Percentiles rank a stretch among this genome's conserved stretches.
These are phyloP conservation scores for Noctua pronuba DNA, from an alignment of 2,888 invertebrate genomes.

Conservation along the genomic window DNA sequence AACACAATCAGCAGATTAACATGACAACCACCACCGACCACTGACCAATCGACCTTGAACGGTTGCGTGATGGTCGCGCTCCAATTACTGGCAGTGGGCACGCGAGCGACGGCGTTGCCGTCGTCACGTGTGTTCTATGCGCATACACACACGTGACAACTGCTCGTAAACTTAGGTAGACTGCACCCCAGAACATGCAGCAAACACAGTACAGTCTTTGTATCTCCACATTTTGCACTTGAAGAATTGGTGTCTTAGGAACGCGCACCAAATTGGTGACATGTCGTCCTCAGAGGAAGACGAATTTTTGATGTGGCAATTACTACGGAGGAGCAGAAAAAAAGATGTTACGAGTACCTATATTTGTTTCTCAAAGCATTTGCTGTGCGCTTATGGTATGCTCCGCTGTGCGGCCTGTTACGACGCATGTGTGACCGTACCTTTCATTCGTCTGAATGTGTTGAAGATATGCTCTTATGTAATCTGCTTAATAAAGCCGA, in stretches of 20 bases:
- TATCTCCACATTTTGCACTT: not conserved
- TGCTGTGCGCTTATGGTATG: not conserved
- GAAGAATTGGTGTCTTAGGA: not conserved
- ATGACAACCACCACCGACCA: slow-evolving; percentile 19
- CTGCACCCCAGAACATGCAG: not conserved
- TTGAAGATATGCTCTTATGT: slow-evolving; percentile 8
- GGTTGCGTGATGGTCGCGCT: slow-evolving; percentile 75
- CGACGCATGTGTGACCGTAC: slow-evolving; percentile 3
- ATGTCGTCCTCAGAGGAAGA: not conserved
- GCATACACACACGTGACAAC: slow-evolving; percentile 73
- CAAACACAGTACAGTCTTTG: not conserved
- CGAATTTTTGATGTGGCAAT: not conserved
- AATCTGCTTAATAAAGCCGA: slow-evolving; percentile 1
- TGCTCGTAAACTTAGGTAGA: slow-evolving; percentile 47
- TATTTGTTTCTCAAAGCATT: not conserved
- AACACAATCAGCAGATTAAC: slow-evolving; percentile 10
- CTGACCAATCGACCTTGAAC: slow-evolving; percentile 73
- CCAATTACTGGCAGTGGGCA: slow-evolving; percentile 72
- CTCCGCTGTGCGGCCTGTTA: not conserved
- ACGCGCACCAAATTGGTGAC: not conserved
- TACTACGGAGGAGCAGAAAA: not conserved
- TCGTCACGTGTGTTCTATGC: slow-evolving; percentile 72
- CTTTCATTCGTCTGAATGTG: not conserved
- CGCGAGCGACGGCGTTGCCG: slow-evolving; percentile 69
- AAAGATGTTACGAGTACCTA: not conserved